Evolutionary conservation across 2,113 vertebrate genomes (phyloP).

Genomic region (Myotis brandtii): DNA sequence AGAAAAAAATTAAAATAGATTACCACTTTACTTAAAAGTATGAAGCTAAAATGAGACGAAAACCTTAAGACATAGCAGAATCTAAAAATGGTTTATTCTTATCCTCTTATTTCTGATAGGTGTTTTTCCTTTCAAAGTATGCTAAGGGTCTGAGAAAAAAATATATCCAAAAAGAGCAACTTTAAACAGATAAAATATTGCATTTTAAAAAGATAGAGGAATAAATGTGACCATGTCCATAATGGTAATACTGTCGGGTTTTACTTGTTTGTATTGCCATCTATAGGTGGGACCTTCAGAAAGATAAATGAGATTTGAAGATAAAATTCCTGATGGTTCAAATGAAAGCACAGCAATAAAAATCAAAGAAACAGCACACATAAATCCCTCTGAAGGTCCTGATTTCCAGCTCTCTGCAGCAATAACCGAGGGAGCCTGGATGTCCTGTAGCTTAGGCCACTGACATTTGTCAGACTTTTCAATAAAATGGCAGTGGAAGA

Average conservation of each 20-base stretch:
- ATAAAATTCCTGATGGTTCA: not conserved
- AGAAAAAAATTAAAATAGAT: not conserved
- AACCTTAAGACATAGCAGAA: not conserved
- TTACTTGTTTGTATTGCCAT: not conserved
- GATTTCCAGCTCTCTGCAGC: slow-evolving; percentile 14
- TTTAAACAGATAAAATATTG: not conserved
- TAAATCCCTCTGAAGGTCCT: slow-evolving; percentile 49
- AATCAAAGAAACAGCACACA: slow-evolving; percentile 14
- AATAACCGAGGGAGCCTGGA: slow-evolving; percentile 28
- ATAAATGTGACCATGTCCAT: not conserved
- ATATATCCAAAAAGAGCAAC: not conserved
- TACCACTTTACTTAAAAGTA: slow-evolving; percentile 22
- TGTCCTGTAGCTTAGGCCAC: slow-evolving; percentile 29
- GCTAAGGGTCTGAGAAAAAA: not conserved
- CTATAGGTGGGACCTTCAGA: slow-evolving; percentile 42
- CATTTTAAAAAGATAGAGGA: not conserved
- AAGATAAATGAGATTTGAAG: slow-evolving; percentile 59
- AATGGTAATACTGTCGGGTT: not conserved
- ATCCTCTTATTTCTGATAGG: not conserved
- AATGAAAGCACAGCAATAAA: slow-evolving; percentile 58
- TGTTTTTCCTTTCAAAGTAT: not conserved
- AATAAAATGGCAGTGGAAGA: slow-evolving; percentile 73
- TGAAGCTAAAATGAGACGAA: not conserved
- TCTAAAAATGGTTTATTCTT: not conserved
- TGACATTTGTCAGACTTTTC: slow-evolving; percentile 70